A percentile compares a stretch with the other conserved stretches of the same genome.
phyloP scores from a whole-genome alignment of 1,140 invertebrate genomes.

The Diorhabda carinulata region DNA sequence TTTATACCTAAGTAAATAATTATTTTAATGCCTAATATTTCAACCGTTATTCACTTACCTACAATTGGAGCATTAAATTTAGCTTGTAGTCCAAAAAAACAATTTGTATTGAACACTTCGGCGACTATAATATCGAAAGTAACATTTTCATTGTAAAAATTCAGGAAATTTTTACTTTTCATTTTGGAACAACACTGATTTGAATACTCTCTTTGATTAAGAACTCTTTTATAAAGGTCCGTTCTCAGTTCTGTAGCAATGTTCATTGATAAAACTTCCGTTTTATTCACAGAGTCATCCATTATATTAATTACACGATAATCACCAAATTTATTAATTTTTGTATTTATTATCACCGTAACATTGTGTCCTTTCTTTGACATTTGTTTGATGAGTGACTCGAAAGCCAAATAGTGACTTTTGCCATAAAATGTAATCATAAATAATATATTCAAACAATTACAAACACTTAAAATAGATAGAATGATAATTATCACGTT shows the following conservation, averaged over 20 bases:
- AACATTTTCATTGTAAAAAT: constrained; percentile 42
- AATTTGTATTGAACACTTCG: constrained; percentile 68
- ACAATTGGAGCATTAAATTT: constrained; percentile 62
- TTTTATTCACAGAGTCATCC: neutral
- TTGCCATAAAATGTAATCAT: constrained; percentile 65
- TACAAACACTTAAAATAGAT: neutral
- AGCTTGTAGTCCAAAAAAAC: constrained; percentile 59
- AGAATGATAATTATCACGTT: too few relatives aligned
- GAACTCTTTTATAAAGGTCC: neutral
- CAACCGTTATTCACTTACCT: constrained; percentile 28
- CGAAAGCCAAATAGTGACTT: constrained; percentile 69
- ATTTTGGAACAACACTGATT: neutral
- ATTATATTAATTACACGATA: neutral
- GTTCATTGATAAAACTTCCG: neutral
- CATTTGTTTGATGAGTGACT: constrained; percentile 61
- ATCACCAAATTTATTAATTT: neutral
- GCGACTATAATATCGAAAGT: constrained; percentile 60
- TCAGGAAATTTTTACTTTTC: constrained; percentile 23
- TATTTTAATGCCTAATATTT: too few relatives aligned
- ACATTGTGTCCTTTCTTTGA: constrained; percentile 64
- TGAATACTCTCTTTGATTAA: neutral
- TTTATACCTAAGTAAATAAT: too few relatives aligned
- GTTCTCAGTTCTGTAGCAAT: neutral
- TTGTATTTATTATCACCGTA: constrained; percentile 51
- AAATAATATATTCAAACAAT: constrained; percentile 53